Evolutionary conservation across 2,797 vertebrate species (phyloP).

Genomic region (Toxotes lorentzi): DNA sequence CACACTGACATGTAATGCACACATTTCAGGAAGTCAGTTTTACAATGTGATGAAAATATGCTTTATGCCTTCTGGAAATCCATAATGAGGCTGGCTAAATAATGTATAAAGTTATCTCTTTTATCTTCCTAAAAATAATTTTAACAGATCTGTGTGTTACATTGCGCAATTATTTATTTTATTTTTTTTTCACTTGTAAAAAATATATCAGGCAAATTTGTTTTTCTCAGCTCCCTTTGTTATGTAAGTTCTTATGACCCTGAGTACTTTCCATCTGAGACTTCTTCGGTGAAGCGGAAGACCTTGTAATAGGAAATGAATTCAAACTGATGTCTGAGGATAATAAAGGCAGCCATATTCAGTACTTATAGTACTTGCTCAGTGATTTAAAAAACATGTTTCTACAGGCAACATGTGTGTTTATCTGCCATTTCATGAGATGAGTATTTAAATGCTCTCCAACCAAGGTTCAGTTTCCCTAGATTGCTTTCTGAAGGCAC

Average conservation of each 20-base stretch:
- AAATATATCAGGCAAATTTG: neutral
- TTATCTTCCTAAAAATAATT: conserved; percentile 34
- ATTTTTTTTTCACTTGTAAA: neutral
- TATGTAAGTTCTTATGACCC: conserved; percentile 15
- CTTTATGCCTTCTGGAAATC: conserved; percentile 5
- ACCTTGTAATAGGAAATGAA: conserved; percentile 38
- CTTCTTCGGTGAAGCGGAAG: conserved; percentile 26
- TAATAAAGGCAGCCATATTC: conserved; percentile 10
- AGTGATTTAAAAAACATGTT: conserved; percentile 19
- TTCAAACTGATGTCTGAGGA: conserved; percentile 20
- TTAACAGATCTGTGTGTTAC: conserved; percentile 1
- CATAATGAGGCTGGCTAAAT: conserved; percentile 29
- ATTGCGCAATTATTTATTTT: neutral
- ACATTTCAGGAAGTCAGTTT: neutral
- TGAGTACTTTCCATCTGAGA: conserved; percentile 35
- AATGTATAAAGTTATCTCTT: conserved; percentile 1
- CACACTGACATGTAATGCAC: neutral
- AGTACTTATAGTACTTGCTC: neutral
- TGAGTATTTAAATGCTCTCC: neutral
- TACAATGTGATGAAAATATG: conserved; percentile 10
- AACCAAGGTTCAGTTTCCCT: conserved; percentile 10
- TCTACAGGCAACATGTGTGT: neutral
- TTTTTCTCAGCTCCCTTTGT: conserved; percentile 9
- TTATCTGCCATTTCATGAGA: neutral
- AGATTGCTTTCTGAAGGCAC: neutral